Percentiles rank a stretch among this genome's conserved stretches.
Evolutionary conservation across 2,888 invertebrate genomes (phyloP).

Genomic region (Caenorhabditis angaria): DNA sequence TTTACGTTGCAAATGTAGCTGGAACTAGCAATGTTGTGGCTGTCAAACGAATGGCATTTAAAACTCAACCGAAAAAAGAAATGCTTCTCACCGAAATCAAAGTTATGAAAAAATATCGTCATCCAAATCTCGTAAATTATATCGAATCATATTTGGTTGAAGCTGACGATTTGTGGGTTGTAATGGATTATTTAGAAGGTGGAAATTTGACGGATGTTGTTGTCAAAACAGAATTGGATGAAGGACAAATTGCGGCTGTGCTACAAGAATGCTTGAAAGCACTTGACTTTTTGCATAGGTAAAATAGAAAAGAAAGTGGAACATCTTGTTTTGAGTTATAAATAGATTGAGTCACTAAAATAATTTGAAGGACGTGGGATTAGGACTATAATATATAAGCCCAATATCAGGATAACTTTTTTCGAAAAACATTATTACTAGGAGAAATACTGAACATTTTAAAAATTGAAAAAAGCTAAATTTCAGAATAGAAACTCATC

Average conservation of each 20-base stretch:
- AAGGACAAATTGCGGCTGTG: slow-evolving; percentile 93
- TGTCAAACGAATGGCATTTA: slow-evolving; percentile 93
- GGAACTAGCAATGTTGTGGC: slow-evolving; percentile 80
- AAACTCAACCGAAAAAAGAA: slow-evolving; percentile 93
- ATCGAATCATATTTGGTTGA: slow-evolving; percentile 78
- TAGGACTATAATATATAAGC: too few relatives aligned
- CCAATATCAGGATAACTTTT: too few relatives aligned
- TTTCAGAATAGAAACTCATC: too few relatives aligned
- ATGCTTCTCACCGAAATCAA: slow-evolving; percentile 91
- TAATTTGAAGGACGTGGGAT: not conserved
- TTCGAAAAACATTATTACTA: too few relatives aligned
- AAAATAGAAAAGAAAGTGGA: slow-evolving; percentile 6
- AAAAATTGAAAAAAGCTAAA: too few relatives aligned
- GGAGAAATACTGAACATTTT: too few relatives aligned
- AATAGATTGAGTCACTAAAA: not conserved
- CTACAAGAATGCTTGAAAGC: slow-evolving; percentile 87
- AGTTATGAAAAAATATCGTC: slow-evolving; percentile 88
- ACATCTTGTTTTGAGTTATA: not conserved
- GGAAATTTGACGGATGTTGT: slow-evolving; percentile 91
- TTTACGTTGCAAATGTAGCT: slow-evolving; percentile 62
- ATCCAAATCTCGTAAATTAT: slow-evolving; percentile 94
- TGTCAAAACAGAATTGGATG: slow-evolving; percentile 82
- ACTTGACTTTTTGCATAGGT: slow-evolving; percentile 84
- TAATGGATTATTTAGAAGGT: slow-evolving; percentile 91
- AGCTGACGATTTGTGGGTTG: slow-evolving; percentile 90